phyloP scores from a whole-genome alignment of 2,797 vertebrate genomes.

The Alexandromys oeconomus region DNA sequence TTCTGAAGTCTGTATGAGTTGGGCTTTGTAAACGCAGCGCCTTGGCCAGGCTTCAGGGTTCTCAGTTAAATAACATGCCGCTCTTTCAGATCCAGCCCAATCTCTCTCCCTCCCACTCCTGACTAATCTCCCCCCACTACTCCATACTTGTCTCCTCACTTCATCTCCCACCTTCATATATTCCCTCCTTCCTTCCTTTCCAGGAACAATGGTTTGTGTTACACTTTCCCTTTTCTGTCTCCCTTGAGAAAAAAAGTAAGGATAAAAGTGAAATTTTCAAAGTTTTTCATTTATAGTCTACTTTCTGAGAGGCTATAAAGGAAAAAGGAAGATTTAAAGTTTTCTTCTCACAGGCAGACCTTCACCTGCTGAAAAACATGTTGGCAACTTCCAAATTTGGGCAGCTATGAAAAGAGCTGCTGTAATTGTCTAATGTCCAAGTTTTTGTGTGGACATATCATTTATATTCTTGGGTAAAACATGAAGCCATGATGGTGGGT shows the following conservation, averaged over 20 bases:
- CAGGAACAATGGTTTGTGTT: neutral
- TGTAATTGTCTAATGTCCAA: accelerated
- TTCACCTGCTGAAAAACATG: neutral
- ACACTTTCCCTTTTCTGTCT: constrained; percentile 14
- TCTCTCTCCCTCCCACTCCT: too few species aligned
- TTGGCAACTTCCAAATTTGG: neutral
- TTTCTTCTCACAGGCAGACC: neutral
- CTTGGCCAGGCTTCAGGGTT: constrained; percentile 33
- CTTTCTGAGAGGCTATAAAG: neutral
- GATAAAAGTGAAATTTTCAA: constrained; percentile 40
- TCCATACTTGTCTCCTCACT: neutral
- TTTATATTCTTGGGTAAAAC: neutral
- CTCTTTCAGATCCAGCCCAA: constrained; percentile 29
- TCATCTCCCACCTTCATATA: too few species aligned
- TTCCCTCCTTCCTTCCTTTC: neutral
- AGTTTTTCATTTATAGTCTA: constrained; percentile 43
- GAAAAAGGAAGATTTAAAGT: neutral
- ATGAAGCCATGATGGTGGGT: neutral
- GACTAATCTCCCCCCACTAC: neutral
- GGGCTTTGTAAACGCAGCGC: constrained; percentile 27
- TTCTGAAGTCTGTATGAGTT: constrained; percentile 60
- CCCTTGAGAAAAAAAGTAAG: constrained; percentile 59
- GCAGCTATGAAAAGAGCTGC: neutral
- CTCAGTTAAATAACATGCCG: neutral
- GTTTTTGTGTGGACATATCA: neutral